Evolutionary conservation across 2,888 invertebrate genomes (phyloP).

Genomic region (Prosapia bicincta): DNA sequence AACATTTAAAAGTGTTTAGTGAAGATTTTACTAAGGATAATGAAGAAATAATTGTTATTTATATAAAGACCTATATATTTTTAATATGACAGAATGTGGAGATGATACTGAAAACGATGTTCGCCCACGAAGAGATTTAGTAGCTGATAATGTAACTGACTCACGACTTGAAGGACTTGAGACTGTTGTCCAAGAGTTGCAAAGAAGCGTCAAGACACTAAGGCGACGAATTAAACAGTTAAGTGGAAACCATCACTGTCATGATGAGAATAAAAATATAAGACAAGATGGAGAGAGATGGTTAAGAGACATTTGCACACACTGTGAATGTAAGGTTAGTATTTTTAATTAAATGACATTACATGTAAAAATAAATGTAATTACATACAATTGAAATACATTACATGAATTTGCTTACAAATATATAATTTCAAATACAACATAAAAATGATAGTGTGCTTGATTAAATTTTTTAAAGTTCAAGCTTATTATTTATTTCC

Average conservation of each 20-base stretch:
- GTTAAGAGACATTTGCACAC: constrained; percentile 50
- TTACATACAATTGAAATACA: too few species aligned
- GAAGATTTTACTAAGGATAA: neutral
- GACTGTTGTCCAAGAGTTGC: constrained; percentile 51
- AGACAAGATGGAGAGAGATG: constrained; percentile 51
- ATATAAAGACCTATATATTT: neutral
- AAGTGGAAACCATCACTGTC: constrained; percentile 42
- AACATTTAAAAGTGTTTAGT: too few species aligned
- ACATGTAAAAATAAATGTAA: too few species aligned
- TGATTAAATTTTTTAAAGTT: too few species aligned
- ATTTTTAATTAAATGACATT: too few species aligned
- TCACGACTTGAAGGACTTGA: constrained; percentile 54
- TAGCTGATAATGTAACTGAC: constrained; percentile 47
- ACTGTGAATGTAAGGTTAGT: constrained; percentile 49
- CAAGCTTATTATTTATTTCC: too few species aligned
- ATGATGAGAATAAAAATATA: constrained; percentile 47
- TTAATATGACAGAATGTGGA: constrained; percentile 17
- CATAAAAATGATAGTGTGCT: too few species aligned
- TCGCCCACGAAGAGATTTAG: constrained; percentile 42
- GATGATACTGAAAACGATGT: constrained; percentile 31
- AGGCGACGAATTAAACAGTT: constrained; percentile 50
- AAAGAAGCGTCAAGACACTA: constrained; percentile 52
- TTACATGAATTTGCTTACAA: too few species aligned
- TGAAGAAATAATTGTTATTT: neutral
- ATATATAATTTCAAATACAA: too few species aligned